phyloP scores from a whole-genome alignment of 2,797 vertebrate genomes.

The Vireo griseus region DNA sequence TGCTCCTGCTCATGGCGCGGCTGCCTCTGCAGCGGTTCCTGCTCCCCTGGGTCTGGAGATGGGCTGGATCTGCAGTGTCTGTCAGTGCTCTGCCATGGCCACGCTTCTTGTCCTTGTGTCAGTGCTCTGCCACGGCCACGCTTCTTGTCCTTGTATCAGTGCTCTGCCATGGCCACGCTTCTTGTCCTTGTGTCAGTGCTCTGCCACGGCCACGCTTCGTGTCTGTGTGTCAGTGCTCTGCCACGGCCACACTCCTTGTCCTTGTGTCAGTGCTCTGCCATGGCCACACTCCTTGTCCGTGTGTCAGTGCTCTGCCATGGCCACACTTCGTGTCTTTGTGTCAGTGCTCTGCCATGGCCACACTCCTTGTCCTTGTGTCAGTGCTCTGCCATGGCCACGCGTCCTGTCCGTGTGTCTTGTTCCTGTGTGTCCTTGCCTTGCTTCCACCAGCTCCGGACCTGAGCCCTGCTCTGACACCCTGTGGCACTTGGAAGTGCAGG shows the following conservation, averaged over 20 bases:
- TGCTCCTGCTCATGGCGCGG: not conserved
- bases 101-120: too few relatives aligned
- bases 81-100: accelerated
- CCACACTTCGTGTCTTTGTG: too few relatives aligned
- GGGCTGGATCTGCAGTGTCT: accelerated
- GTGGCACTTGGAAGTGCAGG: accelerated
- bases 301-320: accelerated
- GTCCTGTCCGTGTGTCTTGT: too few relatives aligned
- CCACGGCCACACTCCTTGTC: too few relatives aligned
- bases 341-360: too few relatives aligned
- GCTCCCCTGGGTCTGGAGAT: accelerated
- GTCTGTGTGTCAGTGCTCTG: accelerated
- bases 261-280: too few relatives aligned
- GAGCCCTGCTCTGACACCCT: not conserved
- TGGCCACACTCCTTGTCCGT: too few relatives aligned
- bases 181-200: too few relatives aligned
- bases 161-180: not conserved
- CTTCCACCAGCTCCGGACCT: accelerated
- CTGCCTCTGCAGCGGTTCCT: not conserved
- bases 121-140: too few relatives aligned
- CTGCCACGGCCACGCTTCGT: too few relatives aligned
- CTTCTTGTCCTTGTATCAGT: too few relatives aligned
- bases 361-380: too few relatives aligned
- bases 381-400: accelerated
- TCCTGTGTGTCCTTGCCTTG: accelerated